These are phyloP conservation scores for Brachionus rotundiformis DNA, from an alignment of 1,140 invertebrate genomes.

Conservation along the genomic window DNA sequence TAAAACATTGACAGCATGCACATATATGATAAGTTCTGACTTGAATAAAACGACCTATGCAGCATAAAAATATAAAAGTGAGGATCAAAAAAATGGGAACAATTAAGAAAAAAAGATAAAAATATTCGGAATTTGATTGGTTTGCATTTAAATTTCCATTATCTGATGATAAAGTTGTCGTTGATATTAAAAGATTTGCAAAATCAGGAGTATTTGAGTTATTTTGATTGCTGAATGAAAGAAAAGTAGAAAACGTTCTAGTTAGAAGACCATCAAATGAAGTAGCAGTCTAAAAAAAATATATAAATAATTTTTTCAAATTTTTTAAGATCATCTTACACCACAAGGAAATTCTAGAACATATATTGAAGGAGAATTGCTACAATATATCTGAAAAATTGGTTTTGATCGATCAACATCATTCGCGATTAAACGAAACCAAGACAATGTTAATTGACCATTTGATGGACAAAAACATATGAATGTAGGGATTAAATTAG, in stretches of 20 bases:
- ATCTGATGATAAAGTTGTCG: neutral
- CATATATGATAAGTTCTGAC: neutral
- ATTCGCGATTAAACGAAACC: neutral
- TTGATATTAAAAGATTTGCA: neutral
- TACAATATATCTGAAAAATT: constrained; percentile 47
- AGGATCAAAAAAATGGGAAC: constrained; percentile 2
- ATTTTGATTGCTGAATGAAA: too few relatives aligned
- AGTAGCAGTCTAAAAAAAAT: neutral
- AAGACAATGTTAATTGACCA: constrained; percentile 26
- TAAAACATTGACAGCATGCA: constrained; percentile 28
- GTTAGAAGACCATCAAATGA: neutral
- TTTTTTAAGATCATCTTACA: neutral
- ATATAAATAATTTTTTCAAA: neutral
- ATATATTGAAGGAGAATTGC: neutral
- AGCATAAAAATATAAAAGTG: neutral
- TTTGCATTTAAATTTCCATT: neutral
- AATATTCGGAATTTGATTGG: neutral
- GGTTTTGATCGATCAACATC: neutral
- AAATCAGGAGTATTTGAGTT: neutral
- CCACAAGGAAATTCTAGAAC: constrained; percentile 31
- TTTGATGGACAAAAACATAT: constrained; percentile 34
- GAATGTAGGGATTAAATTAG: constrained; percentile 29
- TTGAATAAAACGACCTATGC: constrained; percentile 1
- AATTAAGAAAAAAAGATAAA: constrained; percentile 19
- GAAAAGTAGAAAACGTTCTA: neutral